phyloP scores from a whole-genome alignment of 2,797 vertebrate genomes.

The Atherinosoma microstoma region DNA sequence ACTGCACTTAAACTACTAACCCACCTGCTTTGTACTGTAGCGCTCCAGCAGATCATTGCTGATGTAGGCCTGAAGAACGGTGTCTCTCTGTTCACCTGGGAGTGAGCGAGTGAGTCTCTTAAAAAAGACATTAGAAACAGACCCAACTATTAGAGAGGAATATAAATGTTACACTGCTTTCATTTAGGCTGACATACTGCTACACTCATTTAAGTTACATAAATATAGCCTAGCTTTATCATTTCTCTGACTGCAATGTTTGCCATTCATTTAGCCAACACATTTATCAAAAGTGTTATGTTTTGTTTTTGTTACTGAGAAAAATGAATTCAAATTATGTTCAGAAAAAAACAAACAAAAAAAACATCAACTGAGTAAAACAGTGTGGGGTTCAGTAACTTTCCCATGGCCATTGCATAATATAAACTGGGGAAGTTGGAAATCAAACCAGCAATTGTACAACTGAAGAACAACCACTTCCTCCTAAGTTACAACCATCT shows the following conservation, averaged over 20 bases:
- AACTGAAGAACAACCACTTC: not conserved
- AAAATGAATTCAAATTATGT: too few species aligned
- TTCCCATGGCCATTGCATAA: not conserved
- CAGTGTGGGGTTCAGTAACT: too few species aligned
- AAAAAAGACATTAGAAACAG: constrained; percentile 22
- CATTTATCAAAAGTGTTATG: too few species aligned
- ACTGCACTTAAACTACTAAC: not conserved
- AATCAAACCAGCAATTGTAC: not conserved
- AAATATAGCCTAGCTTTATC: too few species aligned
- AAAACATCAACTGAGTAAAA: too few species aligned
- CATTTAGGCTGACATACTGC: not conserved
- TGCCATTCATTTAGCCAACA: too few species aligned
- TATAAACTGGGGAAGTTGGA: not conserved
- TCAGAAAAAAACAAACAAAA: too few species aligned
- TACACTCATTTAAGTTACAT: too few species aligned
- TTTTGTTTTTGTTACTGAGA: too few species aligned
- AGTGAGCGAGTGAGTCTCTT: constrained; percentile 94
- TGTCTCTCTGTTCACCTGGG: constrained; percentile 96
- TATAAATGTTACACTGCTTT: not conserved
- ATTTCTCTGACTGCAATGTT: too few species aligned
- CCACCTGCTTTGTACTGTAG: constrained; percentile 86
- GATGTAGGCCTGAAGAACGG: constrained; percentile 92
- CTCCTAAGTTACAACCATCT: not conserved
- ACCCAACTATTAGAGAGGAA: not conserved
- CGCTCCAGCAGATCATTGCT: constrained; percentile 91